Percentiles rank a stretch among this genome's conserved stretches.
Conservation (phyloP, 2,113 vertebrate species). For the Opisthocomus hoazin region DNA sequence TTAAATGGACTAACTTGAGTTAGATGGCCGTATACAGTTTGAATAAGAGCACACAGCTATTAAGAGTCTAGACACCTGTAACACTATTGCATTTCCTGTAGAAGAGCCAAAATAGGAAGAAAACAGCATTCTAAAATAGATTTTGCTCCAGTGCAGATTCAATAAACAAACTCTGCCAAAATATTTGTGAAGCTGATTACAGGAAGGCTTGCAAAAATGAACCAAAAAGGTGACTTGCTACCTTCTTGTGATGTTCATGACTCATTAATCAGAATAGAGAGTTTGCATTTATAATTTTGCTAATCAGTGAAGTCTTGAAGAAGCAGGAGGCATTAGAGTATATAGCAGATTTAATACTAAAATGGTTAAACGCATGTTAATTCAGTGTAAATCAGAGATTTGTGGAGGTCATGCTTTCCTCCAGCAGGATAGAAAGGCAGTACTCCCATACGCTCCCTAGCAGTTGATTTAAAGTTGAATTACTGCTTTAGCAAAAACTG, state of each 20-base stretch:
- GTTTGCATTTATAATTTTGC: constrained; percentile 10
- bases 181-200: constrained; percentile 1
- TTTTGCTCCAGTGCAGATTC: not conserved
- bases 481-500: not conserved
- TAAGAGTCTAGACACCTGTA: not conserved
- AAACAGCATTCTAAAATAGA: not conserved
- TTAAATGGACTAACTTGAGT: not conserved
- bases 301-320: not conserved
- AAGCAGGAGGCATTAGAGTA: not conserved
- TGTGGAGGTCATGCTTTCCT: not conserved
- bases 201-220: constrained; percentile 4
- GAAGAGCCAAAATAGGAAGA: not conserved
- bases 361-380: not conserved
- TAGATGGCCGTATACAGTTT: not conserved
- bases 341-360: not conserved
- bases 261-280: constrained; percentile 11
- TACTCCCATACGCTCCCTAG: not conserved
- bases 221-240: not conserved
- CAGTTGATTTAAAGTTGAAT: constrained; percentile 19
- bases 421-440: not conserved
- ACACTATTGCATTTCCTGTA: not conserved
- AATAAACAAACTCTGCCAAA: constrained; percentile 15
- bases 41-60: not conserved
- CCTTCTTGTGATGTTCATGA: not conserved
- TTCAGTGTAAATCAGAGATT: not conserved